Conservation (phyloP, 2,113 vertebrate genomes). For the Ammodytes dubius region DNA sequence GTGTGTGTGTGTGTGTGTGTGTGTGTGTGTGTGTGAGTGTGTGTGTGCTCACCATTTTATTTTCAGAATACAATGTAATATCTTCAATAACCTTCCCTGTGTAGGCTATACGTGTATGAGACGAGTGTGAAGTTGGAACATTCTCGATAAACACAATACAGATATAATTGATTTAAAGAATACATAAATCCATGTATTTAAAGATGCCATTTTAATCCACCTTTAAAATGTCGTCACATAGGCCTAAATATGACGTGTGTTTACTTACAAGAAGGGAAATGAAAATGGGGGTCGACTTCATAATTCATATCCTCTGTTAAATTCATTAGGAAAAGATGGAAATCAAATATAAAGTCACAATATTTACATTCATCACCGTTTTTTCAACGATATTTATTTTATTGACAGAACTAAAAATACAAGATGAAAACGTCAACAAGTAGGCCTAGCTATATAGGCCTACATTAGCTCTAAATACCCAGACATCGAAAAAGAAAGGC, state of each 20-base stretch:
- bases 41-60: not conserved
- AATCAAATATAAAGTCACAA: slow-evolving; percentile 7
- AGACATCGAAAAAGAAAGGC: not conserved
- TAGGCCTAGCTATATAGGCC: not conserved
- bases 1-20: slow-evolving; percentile 18
- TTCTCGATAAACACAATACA: not conserved
- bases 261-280: slow-evolving; percentile 8
- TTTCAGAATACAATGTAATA: not conserved
- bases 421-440: not conserved
- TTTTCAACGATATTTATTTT: not conserved
- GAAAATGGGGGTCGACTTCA: not conserved
- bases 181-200: slow-evolving; percentile 3
- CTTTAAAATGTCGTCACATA: slow-evolving; percentile 16
- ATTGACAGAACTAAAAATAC: not conserved
- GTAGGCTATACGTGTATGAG: not conserved
- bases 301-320: slow-evolving; percentile 48
- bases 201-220: not conserved
- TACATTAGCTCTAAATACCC: not conserved
- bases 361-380: not conserved
- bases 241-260: slow-evolving; percentile 27
- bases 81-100: not conserved
- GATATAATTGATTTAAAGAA: not conserved
- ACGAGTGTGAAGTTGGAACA: not conserved
- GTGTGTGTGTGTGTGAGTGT: not conserved
- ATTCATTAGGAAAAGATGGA: not conserved